phyloP scores from a whole-genome alignment of 1,140 invertebrate genomes.

The Lethocerus indicus region DNA sequence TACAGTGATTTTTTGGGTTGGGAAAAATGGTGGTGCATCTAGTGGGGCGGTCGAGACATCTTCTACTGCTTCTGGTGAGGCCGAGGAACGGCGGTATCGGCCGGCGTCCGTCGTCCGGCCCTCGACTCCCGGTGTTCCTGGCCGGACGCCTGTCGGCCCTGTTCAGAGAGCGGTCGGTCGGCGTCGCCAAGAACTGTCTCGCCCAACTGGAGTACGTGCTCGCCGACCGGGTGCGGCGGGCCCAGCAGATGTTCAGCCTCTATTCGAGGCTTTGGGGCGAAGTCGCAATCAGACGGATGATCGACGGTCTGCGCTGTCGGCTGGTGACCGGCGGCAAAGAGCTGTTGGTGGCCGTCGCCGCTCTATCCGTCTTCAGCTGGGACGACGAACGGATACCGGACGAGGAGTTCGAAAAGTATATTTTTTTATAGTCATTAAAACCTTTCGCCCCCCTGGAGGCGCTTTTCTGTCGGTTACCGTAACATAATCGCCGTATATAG shows the following conservation, averaged over 20 bases:
- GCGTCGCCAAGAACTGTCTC: slow-evolving; percentile 31
- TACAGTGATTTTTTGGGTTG: too few species aligned
- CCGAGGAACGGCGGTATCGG: too few species aligned
- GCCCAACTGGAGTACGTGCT: slow-evolving; percentile 43
- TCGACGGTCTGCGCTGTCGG: slow-evolving; percentile 29
- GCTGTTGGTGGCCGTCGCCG: slow-evolving; percentile 19
- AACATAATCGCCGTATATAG: too few species aligned
- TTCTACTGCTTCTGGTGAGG: too few species aligned
- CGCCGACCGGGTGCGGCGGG: slow-evolving; percentile 37
- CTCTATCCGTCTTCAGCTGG: slow-evolving; percentile 32
- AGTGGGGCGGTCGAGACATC: too few species aligned
- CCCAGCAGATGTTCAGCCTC: slow-evolving; percentile 39
- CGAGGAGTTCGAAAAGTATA: slow-evolving; percentile 28
- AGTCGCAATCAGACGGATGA: slow-evolving; percentile 31
- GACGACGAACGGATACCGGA: slow-evolving; percentile 32
- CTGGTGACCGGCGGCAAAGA: slow-evolving; percentile 25
- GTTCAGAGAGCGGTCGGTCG: too few species aligned
- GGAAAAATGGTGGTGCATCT: too few species aligned
- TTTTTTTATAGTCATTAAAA: neutral
- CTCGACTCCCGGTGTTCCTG: too few species aligned
- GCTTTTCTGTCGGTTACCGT: too few species aligned
- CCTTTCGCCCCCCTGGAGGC: too few species aligned
- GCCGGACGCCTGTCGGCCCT: too few species aligned
- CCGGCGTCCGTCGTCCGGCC: too few species aligned
- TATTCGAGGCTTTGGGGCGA: slow-evolving; percentile 44